Evolutionary conservation across 1,140 invertebrate species (phyloP).

Genomic region (Saccostrea cuccullata): DNA sequence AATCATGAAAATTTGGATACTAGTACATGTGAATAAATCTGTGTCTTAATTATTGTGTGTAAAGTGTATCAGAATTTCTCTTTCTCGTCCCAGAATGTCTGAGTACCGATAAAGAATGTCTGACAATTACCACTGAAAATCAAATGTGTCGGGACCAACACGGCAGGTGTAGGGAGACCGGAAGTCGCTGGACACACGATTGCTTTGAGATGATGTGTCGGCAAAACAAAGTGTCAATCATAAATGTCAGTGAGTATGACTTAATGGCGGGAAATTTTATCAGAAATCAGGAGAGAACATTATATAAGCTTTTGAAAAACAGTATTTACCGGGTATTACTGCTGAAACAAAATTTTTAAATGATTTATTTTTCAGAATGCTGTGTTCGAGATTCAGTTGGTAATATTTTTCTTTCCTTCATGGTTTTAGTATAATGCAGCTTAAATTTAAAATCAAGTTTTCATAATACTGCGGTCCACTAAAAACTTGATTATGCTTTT

Average conservation of each 20-base stretch:
- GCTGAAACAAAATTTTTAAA: too few relatives aligned
- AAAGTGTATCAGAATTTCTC: neutral
- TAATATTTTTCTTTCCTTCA: neutral
- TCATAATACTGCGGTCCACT: neutral
- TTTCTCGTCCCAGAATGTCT: neutral
- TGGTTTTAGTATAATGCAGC: too few relatives aligned
- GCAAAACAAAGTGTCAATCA: neutral
- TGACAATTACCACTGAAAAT: neutral
- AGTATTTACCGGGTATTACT: too few relatives aligned
- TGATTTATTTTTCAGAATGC: neutral
- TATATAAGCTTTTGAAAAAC: too few relatives aligned
- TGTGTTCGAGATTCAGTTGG: neutral
- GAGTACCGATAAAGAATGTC: neutral
- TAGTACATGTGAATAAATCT: too few relatives aligned
- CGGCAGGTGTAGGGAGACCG: neutral
- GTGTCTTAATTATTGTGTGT: too few relatives aligned
- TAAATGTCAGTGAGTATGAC: neutral
- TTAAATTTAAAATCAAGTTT: neutral
- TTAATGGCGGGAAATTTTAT: neutral
- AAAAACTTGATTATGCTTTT: neutral
- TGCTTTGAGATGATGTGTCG: neutral
- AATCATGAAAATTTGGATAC: too few relatives aligned
- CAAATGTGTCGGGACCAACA: conserved; percentile 6
- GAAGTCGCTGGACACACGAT: neutral
- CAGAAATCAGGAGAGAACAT: neutral